A percentile compares a stretch with the other conserved stretches of the same genome.
Conservation (phyloP, 2,113 vertebrate genomes). For the Tympanuchus pallidicinctus region DNA sequence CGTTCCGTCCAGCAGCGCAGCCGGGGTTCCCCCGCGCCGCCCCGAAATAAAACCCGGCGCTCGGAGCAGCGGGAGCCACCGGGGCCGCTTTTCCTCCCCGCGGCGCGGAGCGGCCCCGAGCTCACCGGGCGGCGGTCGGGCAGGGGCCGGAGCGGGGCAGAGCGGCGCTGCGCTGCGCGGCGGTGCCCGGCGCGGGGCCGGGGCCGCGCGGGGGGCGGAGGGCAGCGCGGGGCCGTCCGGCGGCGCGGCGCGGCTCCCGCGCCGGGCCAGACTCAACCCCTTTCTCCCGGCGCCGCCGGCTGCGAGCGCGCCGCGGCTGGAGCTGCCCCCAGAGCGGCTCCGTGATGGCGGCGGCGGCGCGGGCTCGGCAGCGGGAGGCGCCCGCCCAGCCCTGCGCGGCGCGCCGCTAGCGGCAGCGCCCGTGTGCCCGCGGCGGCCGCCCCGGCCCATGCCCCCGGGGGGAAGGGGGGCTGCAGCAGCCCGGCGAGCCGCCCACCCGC, state of each 20-base stretch:
- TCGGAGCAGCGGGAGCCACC: too few relatives aligned
- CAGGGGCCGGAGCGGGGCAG: too few relatives aligned
- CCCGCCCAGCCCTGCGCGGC: not conserved
- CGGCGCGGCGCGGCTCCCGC: not conserved
- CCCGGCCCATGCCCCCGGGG: conserved; percentile 32
- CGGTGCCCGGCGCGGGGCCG: not conserved
- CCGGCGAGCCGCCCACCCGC: conserved; percentile 37
- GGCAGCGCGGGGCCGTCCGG: not conserved
- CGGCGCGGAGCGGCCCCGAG: not conserved
- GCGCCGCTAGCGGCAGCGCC: conserved; percentile 1
- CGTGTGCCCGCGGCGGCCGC: conserved; percentile 9
- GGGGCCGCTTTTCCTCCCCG: not conserved
- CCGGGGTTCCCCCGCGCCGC: too few relatives aligned
- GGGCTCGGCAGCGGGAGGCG: not conserved
- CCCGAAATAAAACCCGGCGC: too few relatives aligned
- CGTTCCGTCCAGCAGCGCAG: not conserved
- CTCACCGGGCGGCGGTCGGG: not conserved
- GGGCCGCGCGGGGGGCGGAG: not conserved
- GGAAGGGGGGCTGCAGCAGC: conserved; percentile 25
- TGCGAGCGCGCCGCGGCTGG: not conserved
- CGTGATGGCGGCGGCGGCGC: not conserved
- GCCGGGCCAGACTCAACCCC: not conserved
- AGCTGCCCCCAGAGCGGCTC: not conserved
- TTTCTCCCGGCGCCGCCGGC: not conserved
- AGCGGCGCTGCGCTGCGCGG: not conserved